Evolutionary conservation across 2,888 invertebrate species (phyloP).

Genomic region (Digitonthophagus gazella): DNA sequence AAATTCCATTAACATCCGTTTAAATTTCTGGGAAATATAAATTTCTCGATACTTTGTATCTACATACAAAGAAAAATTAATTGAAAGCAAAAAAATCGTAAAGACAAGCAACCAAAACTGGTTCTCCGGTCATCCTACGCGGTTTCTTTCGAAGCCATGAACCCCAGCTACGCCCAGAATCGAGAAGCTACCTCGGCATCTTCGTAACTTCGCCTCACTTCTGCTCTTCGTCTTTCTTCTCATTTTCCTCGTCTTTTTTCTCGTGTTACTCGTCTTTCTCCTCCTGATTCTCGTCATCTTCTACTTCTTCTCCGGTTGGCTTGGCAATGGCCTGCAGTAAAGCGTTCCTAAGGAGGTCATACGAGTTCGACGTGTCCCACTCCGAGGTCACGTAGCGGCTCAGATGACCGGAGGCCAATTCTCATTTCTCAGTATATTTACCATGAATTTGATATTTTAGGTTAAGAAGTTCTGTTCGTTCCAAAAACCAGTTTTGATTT

Average conservation of each 20-base stretch:
- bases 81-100: slow-evolving; percentile 2
- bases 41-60: slow-evolving; percentile 4
- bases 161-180: no score
- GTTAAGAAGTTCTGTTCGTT: no score
- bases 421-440: neutral
- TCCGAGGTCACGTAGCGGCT: slow-evolving; percentile 35
- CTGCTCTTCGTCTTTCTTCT: no score
- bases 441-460: slow-evolving; percentile 2
- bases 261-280: no score
- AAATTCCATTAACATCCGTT: neutral
- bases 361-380: slow-evolving; percentile 29
- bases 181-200: no score
- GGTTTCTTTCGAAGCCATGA: no score
- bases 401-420: slow-evolving; percentile 29
- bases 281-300: neutral
- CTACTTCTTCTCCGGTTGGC: no score
- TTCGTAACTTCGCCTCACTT: no score
- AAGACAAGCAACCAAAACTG: no score
- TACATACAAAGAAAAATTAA: slow-evolving; percentile 2
- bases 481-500: no score
- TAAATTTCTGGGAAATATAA: slow-evolving; percentile 1
- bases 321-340: slow-evolving; percentile 3
- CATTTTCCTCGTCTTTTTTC: no score
- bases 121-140: no score
- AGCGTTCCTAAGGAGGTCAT: slow-evolving; percentile 23